Base-by-base conservation (phyloP, 1,140 invertebrate genomes). In the Drosophila quadrilineata region DNA sequence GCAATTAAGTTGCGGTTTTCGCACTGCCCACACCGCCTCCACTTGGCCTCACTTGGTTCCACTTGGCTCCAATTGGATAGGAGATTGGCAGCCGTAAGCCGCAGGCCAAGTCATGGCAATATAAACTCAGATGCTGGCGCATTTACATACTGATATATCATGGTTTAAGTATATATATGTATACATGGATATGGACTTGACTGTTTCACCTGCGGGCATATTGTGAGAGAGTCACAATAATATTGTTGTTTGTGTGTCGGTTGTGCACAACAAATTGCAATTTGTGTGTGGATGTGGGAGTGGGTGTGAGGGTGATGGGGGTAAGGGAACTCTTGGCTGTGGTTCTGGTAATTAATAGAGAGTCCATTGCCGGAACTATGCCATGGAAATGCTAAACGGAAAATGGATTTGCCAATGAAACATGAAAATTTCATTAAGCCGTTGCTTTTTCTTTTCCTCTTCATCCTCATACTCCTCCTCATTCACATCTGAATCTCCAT, bases 381-480 rank as follows among this genome's bases (percentile, higher is more conserved):
- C 28, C 24, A 40, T 16, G 48, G 31, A 66, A 71, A 58, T 46
- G 49, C 6, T 45, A 38, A 49, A 26, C 9, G 17, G 40, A 14
- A 80, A 79, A 84, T 82, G 54, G 54, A 45, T 56, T 65, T 54
- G 43, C 31, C 70, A 73, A 77, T 77, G 69, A 74, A 64, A 84
- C 79, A 84, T 75, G 79, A 84, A 84, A 79, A 84, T 84, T 84
- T 79, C 80, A 84, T 85, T 84, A 79, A 69, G 38, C 60, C 21
- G 22, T 57, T 36, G 21, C 38, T 45, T 62, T 49, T 41, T 52
- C 1, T 26, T 17, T 45, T 45, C 28, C 19, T 19, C n/a, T 22
- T 1, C 9, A 9, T 4, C 12, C 17, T 24, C 21, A 24, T 46
- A 22, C 21, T 50, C 29, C 12, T 29, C 40, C 24, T 29, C 17